Evolutionary conservation across 2,797 vertebrate species (phyloP), one percentile per base, ranked within the genome.

Genomic region (Paramormyrops hopkinsi): DNA sequence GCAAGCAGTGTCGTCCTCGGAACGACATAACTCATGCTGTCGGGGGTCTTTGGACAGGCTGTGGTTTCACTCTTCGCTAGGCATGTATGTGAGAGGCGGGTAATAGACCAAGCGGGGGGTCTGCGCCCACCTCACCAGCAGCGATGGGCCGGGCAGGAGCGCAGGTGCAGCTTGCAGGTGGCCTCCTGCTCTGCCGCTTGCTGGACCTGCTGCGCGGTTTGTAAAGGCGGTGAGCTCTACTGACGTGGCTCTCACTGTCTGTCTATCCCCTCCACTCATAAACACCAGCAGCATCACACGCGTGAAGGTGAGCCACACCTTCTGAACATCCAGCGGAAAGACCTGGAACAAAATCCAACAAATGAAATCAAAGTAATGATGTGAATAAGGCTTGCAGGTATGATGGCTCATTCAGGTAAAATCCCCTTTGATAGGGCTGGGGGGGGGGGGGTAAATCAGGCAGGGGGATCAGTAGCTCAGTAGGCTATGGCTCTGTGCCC

Each of bases 331-430:
- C 37, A n/a, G 17, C 41, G 17, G 37, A 37, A n/a, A 44, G 76
- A n/a, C 6, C 17, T 46, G 76, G 41, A 33, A 79, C 37, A 17
- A 82, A 46, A 82, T 82, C 17, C 22, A 22, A 5, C 19, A 2
- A 85, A 85, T 85, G 11, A 53, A 48, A 12, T 85, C 48, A 33
- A 51, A 86, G n/a, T 86, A 54, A 86, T 41, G 84, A 56, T 86
- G 48, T 5, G 11, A 54, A 86, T 54, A 12, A 86, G 7, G 51
- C 14, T 53, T 54, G 22, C 22, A 53, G 50, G n/a, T 53, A 6
- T 11, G 51, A 86, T 14, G 25, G 9, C 22, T 48, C 22, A 6
- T 54, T 56, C 48, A 8, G 48, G 8, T 86, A 48, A 29, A 86
- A 86, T 54, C 22, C 51, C 25, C 25, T 37, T 19, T 44, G 37